Conservation (phyloP, 2,888 invertebrate species). For the Crioceris asparagi region DNA sequence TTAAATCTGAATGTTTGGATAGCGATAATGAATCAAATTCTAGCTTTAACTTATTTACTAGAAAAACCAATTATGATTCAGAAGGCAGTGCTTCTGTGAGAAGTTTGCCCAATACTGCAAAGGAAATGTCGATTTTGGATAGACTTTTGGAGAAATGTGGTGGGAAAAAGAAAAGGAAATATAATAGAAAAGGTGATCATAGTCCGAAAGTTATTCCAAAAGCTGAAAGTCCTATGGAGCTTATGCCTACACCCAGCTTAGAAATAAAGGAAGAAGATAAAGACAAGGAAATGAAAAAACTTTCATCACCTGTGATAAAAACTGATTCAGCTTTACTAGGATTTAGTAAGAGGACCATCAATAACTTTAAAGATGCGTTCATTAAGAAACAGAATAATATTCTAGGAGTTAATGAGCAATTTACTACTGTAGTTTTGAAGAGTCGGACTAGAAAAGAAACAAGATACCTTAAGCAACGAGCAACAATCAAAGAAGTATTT, state of each 20-base stretch:
- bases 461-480: slow-evolving; percentile 58
- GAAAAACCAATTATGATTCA: slow-evolving; percentile 51
- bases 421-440: slow-evolving; percentile 60
- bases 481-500: slow-evolving; percentile 73
- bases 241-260: slow-evolving; percentile 55
- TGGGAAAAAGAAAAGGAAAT: slow-evolving; percentile 40
- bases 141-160: slow-evolving; percentile 57
- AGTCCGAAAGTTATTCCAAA: slow-evolving; percentile 47
- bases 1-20: slow-evolving; percentile 36
- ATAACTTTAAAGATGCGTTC: slow-evolving; percentile 55
- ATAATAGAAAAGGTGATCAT: slow-evolving; percentile 45
- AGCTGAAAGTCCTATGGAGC: slow-evolving; percentile 44
- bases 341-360: slow-evolving; percentile 58
- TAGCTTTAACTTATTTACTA: slow-evolving; percentile 44
- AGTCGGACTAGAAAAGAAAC: slow-evolving; percentile 68
- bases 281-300: slow-evolving; percentile 30
- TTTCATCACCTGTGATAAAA: slow-evolving; percentile 33
- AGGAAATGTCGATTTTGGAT: slow-evolving; percentile 48
- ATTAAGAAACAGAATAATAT: slow-evolving; percentile 50
- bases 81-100: slow-evolving; percentile 60
- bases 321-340: slow-evolving; percentile 51
- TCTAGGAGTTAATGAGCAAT: slow-evolving; percentile 48
- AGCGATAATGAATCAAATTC: slow-evolving; percentile 60
- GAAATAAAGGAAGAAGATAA: slow-evolving; percentile 40
- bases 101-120: slow-evolving; percentile 42